Base-by-base conservation (phyloP, 2,113 vertebrate species). In the Catharus fuscescens region DNA sequence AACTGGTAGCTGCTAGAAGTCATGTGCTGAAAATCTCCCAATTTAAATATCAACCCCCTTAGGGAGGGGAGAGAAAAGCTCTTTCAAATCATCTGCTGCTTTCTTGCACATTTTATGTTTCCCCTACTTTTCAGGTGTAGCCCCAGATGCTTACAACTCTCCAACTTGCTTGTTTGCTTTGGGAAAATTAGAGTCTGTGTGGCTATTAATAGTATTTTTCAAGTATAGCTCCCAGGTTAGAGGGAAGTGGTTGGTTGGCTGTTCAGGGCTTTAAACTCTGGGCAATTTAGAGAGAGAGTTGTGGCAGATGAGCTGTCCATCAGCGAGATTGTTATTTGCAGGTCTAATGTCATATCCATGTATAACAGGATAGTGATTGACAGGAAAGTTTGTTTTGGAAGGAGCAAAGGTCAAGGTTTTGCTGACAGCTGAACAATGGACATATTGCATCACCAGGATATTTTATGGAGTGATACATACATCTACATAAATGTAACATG, bases 341-440 rank as follows among this genome's bases (percentile, higher is more conserved):
- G 92, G 91, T 91, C 92, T 96, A 82, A 87, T 90, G 90, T 93
- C 93, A 85, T 97, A 94, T 92, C 90, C 31, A 16, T 96, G 88
- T 96, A 73, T 88, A 94, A 97, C 60, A 80, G 81, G 96, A 59
- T 94, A 73, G 86, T 97, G 97, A 97, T 94, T 97, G 97, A 96
- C 97, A 85, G 90, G 70, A 64, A 96, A 97, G 97, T 94, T 96
- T 96, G 92, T 94, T 94, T 95, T 48, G 59, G 73, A 88, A 95
- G 88, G 95, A 86, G 80, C 92, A 97, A 94, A 96, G 97, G 96
- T 97, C 97, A 97, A 31, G 9, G 0, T 95, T 96, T 89, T 1
- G 0, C 70, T 96, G 97, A 97, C 97, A 97, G 94, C 88, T 87
- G 42, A 61, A 97, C 97, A 97, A 97, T 93, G 62, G 94, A 83